Evolutionary conservation across 2,797 vertebrate species (phyloP).

Genomic region (Pseudotriccus pelzelni): DNA sequence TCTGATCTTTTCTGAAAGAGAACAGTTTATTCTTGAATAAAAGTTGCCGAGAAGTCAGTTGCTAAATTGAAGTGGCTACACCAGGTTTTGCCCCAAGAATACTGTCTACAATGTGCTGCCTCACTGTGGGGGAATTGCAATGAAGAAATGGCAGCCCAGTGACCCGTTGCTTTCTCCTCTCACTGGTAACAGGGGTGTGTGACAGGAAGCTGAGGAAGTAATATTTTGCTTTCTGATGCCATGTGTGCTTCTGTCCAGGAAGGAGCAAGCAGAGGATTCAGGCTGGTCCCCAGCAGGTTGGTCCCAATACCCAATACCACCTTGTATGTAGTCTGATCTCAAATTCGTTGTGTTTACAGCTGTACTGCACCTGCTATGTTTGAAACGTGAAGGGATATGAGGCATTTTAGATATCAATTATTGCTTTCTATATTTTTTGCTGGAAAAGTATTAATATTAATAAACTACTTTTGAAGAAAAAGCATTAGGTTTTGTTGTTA

Average conservation of each 20-base stretch:
- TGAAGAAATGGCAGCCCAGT: neutral
- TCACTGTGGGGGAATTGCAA: neutral
- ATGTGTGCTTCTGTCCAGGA: neutral
- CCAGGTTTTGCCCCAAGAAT: neutral
- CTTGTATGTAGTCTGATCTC: neutral
- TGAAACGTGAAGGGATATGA: neutral
- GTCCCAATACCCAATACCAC: fast-evolving
- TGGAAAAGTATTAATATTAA: neutral
- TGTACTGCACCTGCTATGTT: neutral
- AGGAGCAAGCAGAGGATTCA: neutral
- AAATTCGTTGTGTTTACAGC: neutral
- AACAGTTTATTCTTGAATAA: neutral
- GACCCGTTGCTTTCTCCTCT: fast-evolving
- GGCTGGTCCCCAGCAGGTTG: neutral
- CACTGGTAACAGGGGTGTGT: neutral
- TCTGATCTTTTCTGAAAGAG: neutral
- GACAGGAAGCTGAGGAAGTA: neutral
- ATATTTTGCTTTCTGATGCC: neutral
- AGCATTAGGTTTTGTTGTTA: neutral
- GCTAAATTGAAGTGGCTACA: neutral
- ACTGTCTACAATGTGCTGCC: neutral
- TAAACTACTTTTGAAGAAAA: neutral
- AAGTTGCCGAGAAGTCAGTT: neutral
- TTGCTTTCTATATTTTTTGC: neutral
- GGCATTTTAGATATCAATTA: neutral